phyloP scores from a whole-genome alignment of 2,888 invertebrate species.

The Calliopum simillimum region DNA sequence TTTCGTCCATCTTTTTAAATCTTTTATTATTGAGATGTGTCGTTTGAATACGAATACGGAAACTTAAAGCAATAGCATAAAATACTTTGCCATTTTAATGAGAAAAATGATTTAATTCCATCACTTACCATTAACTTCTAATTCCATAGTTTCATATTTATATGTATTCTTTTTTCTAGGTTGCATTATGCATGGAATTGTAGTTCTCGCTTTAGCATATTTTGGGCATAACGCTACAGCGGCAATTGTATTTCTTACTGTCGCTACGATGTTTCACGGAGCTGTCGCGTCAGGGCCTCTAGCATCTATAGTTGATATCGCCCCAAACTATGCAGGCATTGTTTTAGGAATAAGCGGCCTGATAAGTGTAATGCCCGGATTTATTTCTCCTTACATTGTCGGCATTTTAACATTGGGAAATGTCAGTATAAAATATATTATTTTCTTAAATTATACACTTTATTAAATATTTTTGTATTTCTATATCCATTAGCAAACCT shows the following conservation, averaged over 20 bases:
- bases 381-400: conserved; percentile 73
- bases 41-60: too few species aligned
- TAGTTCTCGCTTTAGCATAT: conserved; percentile 73
- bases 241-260: conserved; percentile 73
- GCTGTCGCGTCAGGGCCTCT: conserved; percentile 76
- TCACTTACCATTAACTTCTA: background rate
- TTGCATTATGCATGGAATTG: conserved; percentile 72
- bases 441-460: background rate
- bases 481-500: conserved; percentile 70
- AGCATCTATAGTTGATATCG: conserved; percentile 76
- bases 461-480: conserved; percentile 8
- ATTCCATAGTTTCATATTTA: background rate
- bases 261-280: conserved; percentile 75
- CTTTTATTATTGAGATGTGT: too few species aligned
- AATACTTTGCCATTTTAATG: too few species aligned
- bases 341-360: conserved; percentile 74
- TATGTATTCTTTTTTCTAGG: conserved; percentile 63
- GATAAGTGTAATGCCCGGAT: conserved; percentile 72
- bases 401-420: conserved; percentile 74
- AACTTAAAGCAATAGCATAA: too few species aligned
- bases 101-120: background rate
- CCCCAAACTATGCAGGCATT: conserved; percentile 73
- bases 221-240: conserved; percentile 73
- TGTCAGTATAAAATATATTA: conserved; percentile 69
- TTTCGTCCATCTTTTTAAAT: too few species aligned